Evolutionary conservation across 2,888 invertebrate genomes (phyloP), one percentile per base, ranked within the genome.

Genomic region (Cataglyphis albicans): DNA sequence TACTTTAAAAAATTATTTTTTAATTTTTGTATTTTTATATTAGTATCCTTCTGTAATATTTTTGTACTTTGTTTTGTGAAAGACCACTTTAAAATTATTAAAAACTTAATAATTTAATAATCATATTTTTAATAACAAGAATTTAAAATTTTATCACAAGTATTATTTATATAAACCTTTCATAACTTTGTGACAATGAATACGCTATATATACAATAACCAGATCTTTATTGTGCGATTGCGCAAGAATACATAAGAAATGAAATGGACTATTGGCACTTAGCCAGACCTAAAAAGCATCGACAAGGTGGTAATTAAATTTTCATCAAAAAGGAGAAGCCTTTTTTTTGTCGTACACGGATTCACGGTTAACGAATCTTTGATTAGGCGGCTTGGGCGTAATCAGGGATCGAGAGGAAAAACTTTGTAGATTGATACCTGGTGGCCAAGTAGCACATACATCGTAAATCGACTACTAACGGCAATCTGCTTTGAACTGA

Each of bases 401-500:
- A 55, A 15, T 38, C n/a, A 52, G 44, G 18, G 32, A 59, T n/a
- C 48, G 25, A 65, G 55, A 64, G 52, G 63, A 32, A 38, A 29
- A 44, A 57, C 55, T 84, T 73, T 57, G 70, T 21, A 29, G 81
- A 44, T 63, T 61, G 48, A 57, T 67, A 18, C 35, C 35, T 70
- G 21, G 59, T 80, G 70, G 70, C 78, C 59, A 80, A 80, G 59
- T 70, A 80, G 59, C 55, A 38, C 55, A 70, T 75, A 84, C 15
- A 41, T 29, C 29, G 29, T 55, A 75, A 15, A 41, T 65, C 73
- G 70, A 38, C 59, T 74, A 70, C 55, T n/a, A 74, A 61, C 67
- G 78, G 73, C 67, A 41, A 86, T 80, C 41, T 44, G 84, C 86
- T 86, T 85, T 32, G 74, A 25, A 81, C 70, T 73, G 32, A 32